Evolutionary conservation across 2,113 vertebrate genomes (phyloP).

Genomic region (Calidris pygmaea): DNA sequence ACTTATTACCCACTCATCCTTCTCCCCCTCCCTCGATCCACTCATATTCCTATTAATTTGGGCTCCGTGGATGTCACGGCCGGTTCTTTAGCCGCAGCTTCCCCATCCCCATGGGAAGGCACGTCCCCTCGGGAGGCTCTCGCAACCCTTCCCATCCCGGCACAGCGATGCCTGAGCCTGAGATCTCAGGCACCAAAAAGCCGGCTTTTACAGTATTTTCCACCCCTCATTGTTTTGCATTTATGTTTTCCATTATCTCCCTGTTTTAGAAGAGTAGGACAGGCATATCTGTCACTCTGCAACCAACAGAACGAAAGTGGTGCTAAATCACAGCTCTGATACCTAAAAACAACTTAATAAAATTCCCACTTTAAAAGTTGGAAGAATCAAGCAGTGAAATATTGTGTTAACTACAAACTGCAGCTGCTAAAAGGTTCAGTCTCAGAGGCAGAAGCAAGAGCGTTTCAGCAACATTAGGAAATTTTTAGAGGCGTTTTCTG

Average conservation of each 20-base stretch:
- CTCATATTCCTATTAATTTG: background rate
- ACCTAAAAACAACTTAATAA: background rate
- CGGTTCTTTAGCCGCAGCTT: background rate
- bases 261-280: background rate
- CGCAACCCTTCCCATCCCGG: accelerated
- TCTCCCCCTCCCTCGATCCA: background rate
- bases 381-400: background rate
- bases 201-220: background rate
- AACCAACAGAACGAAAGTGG: background rate
- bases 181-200: background rate
- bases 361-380: background rate
- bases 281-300: background rate
- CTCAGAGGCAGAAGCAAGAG: background rate
- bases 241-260: background rate
- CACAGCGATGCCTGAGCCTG: background rate
- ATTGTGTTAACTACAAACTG: background rate
- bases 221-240: background rate
- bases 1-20: background rate
- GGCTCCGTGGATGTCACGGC: accelerated
- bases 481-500: background rate
- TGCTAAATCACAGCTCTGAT: background rate
- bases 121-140: accelerated
- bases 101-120: accelerated
- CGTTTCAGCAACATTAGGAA: background rate
- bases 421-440: background rate